phyloP scores from a whole-genome alignment of 2,888 invertebrate genomes.

The Polydrusus tereticollis region DNA sequence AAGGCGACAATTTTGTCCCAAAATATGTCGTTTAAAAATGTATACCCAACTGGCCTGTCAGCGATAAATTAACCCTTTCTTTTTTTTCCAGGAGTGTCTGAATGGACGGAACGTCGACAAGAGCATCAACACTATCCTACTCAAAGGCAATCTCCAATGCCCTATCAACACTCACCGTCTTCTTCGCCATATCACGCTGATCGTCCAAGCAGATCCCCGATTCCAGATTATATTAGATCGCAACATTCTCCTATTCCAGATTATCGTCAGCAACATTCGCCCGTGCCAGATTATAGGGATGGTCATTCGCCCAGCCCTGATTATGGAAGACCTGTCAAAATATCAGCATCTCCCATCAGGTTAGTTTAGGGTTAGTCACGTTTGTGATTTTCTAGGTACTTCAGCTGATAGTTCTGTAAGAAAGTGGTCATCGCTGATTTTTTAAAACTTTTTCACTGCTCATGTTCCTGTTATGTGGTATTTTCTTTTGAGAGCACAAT shows the following conservation, averaged over 20 bases:
- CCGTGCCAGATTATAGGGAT: constrained; percentile 53
- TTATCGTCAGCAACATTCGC: constrained; percentile 54
- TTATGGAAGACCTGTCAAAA: constrained; percentile 51
- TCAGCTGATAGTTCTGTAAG: too few species aligned
- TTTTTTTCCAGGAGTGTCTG: constrained; percentile 74
- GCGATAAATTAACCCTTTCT: neutral
- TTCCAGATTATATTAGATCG: constrained; percentile 53
- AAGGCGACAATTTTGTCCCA: too few species aligned
- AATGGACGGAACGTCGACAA: constrained; percentile 78
- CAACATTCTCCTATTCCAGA: constrained; percentile 56
- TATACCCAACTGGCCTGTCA: too few species aligned
- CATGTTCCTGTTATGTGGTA: too few species aligned
- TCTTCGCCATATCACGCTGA: constrained; percentile 37
- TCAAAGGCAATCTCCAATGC: constrained; percentile 52
- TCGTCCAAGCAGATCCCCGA: constrained; percentile 53
- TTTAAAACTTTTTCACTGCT: too few species aligned
- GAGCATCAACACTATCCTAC: constrained; percentile 52
- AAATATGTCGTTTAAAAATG: too few species aligned
- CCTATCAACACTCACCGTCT: constrained; percentile 51
- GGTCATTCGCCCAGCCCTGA: constrained; percentile 52
- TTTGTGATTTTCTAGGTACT: too few species aligned
- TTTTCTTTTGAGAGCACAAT: too few species aligned
- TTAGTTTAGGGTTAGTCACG: too few species aligned
- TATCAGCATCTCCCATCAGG: constrained; percentile 56
- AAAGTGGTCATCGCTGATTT: too few species aligned